These are phyloP conservation scores for Rhopalosiphum padi DNA, from an alignment of 1,140 invertebrate species.

Conservation along the genomic window DNA sequence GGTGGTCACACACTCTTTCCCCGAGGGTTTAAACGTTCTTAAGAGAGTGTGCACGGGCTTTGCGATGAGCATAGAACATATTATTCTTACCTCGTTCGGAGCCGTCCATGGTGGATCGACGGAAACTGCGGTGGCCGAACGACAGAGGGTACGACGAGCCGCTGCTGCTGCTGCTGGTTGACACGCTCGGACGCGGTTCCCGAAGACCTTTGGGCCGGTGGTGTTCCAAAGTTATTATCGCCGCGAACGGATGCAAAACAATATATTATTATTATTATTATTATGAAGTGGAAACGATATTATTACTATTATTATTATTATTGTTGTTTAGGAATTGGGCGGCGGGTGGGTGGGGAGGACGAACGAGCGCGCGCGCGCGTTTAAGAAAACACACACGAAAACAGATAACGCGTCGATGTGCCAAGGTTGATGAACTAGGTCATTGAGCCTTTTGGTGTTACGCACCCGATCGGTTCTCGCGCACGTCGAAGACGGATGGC, in stretches of 20 bases:
- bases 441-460: slow-evolving; percentile 10
- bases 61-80: neutral
- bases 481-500: neutral
- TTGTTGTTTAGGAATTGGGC: neutral
- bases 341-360: neutral
- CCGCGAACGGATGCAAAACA: neutral
- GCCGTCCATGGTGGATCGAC: slow-evolving; percentile 13
- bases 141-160: neutral
- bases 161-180: neutral
- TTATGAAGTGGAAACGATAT: neutral
- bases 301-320: neutral
- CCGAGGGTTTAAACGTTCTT: neutral
- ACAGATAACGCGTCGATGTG: slow-evolving; percentile 6
- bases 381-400: neutral
- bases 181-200: neutral
- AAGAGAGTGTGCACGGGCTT: no score
- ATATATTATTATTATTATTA: neutral
- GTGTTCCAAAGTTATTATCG: neutral
- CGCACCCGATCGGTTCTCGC: neutral
- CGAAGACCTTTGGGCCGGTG: no score
- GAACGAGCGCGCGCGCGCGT: neutral
- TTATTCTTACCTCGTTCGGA: slow-evolving; percentile 38
- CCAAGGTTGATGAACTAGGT: slow-evolving; percentile 51
- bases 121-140: neutral
- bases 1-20: no score